Evolutionary conservation across 92 coral and sea anemone species (phyloP), one percentile per base, ranked within the genome.

Genomic region (Pocillopora meandrina): DNA sequence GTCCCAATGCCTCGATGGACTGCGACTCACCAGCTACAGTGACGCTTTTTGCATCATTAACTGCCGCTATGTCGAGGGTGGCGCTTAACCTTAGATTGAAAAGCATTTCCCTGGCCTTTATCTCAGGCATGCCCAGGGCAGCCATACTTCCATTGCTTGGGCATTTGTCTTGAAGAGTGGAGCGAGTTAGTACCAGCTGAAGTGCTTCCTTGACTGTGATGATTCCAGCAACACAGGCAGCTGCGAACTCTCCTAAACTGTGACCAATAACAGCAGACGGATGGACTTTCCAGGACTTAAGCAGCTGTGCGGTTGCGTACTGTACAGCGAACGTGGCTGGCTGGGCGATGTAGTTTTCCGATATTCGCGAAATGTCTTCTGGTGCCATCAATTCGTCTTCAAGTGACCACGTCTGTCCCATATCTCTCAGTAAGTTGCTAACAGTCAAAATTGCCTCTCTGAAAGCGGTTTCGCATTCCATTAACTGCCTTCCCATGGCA

Each of bases 221-320:
- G 57, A 92, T 94, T 21, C 93, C 90, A 1, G 93, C 91, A 5
- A 83, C 78, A 49, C 95, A 91, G 58, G 95, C 94, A 16, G 97
- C 97, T 56, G 98, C 95, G 47, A 87, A 66, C 78, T 95, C 98
- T 47, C 98, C 98, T 42, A 95, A 86, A 81, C 98, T 95, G 75
- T 95, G 98, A 1, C 98, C 98, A 61, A 95, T 74, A 8, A 95
- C 94, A 19, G 95, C 98, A 9, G 94, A 75, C 2, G 98, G 98
- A 20, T 82, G 70, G 61, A 95, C 81, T 55, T 93, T 96, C 98
- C 97, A 93, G 18, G 98, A 93, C 71, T 77, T 88, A 10, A 95
- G 93, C 13, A 95, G 86, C 56, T 87, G 66, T 16, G 90, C 94
- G 15, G 93, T 90, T 2, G 95, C 95, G 61, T 90, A 93, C 60